Conservation (phyloP, 2,888 invertebrate species). For the Melanargia galathea region DNA sequence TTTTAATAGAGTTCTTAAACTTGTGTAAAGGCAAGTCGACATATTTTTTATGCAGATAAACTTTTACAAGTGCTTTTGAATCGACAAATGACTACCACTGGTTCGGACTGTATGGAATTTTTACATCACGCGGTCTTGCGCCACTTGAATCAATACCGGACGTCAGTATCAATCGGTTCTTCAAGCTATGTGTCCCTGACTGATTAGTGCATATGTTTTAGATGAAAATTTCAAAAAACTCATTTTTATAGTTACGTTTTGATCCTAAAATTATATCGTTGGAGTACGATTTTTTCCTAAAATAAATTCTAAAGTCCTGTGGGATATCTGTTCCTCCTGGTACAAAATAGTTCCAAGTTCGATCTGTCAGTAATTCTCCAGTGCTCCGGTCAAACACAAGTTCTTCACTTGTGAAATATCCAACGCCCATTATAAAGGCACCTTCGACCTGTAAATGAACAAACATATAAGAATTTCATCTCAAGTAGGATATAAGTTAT, state of each 20-base stretch:
- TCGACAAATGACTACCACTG: too few species aligned
- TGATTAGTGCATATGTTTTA: too few species aligned
- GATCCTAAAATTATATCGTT: slow-evolving; percentile 83
- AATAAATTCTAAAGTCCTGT: slow-evolving; percentile 85
- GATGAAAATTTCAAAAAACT: background rate
- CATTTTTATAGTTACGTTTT: slow-evolving; percentile 76
- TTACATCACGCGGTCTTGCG: too few species aligned
- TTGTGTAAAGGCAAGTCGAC: too few species aligned
- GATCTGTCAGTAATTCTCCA: slow-evolving; percentile 86
- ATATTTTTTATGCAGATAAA: too few species aligned
- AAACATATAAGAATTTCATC: background rate
- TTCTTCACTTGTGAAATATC: slow-evolving; percentile 49
- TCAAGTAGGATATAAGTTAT: background rate
- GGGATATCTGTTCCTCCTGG: slow-evolving; percentile 90
- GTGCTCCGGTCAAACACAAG: slow-evolving; percentile 81
- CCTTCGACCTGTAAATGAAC: slow-evolving; percentile 2
- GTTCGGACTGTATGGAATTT: too few species aligned
- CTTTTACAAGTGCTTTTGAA: too few species aligned
- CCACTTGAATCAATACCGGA: too few species aligned
- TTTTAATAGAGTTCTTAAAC: too few species aligned
- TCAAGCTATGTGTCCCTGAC: too few species aligned
- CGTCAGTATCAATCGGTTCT: too few species aligned
- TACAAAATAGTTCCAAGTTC: slow-evolving; percentile 90
- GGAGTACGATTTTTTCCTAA: slow-evolving; percentile 84
- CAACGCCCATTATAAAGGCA: slow-evolving; percentile 10